Evolutionary conservation across 1,140 invertebrate species (phyloP).

Genomic region (Zeugodacus cucurbitae): DNA sequence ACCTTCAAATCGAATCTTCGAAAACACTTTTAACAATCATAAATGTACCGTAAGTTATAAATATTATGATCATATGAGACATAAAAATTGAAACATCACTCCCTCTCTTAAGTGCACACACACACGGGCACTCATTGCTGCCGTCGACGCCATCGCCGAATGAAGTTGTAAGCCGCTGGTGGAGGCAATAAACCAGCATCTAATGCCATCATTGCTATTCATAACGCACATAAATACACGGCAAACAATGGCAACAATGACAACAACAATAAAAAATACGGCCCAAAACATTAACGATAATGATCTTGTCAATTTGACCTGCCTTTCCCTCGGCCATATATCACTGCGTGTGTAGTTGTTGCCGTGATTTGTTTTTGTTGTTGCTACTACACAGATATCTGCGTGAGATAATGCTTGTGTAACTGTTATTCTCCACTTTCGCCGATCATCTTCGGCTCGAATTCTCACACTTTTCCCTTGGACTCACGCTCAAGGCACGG

Average conservation of each 20-base stretch:
- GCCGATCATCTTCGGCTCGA: not conserved
- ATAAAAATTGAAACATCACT: slow-evolving; percentile 23
- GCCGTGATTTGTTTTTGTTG: not conserved
- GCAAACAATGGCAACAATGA: not conserved
- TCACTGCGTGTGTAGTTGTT: not conserved
- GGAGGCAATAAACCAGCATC: not conserved
- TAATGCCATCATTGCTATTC: not conserved
- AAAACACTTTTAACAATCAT: not conserved
- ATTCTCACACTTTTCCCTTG: not conserved
- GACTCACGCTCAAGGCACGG: not conserved
- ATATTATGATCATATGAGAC: not conserved
- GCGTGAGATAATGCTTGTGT: slow-evolving; percentile 31
- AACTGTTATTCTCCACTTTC: not conserved
- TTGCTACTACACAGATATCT: slow-evolving; percentile 32
- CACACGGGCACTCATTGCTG: not conserved
- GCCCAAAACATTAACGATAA: slow-evolving; percentile 24
- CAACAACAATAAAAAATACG: not conserved
- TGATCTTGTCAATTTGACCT: slow-evolving; percentile 26
- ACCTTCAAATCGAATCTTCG: not conserved
- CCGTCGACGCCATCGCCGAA: not conserved
- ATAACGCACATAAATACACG: not conserved
- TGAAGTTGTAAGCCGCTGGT: not conserved
- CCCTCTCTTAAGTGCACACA: not conserved
- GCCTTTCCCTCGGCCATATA: slow-evolving; percentile 1
- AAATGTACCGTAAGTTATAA: slow-evolving; percentile 4